Conservation (phyloP, 2,113 vertebrate genomes). For the Solea senegalensis region DNA sequence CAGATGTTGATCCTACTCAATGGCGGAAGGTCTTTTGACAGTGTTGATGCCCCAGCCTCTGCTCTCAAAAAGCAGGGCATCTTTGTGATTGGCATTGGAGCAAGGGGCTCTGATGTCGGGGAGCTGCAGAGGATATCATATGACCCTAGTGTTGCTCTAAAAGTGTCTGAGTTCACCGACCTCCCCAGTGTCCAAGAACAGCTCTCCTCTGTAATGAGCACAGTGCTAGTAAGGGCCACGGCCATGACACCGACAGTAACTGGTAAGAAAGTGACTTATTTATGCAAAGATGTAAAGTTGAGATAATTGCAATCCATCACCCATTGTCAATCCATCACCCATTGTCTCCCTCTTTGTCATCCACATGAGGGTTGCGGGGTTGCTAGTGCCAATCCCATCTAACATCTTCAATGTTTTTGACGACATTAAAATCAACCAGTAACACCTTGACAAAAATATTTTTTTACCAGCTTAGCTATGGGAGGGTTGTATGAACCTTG, state of each 20-base stretch:
- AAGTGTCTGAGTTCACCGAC: slow-evolving; percentile 58
- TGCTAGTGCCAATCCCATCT: too few relatives aligned
- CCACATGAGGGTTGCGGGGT: too few relatives aligned
- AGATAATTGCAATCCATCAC: not conserved
- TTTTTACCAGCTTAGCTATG: too few relatives aligned
- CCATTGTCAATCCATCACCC: not conserved
- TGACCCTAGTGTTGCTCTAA: slow-evolving; percentile 41
- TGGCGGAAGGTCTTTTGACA: slow-evolving; percentile 54
- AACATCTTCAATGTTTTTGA: too few relatives aligned
- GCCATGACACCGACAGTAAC: slow-evolving; percentile 6
- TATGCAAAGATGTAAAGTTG: slow-evolving; percentile 9
- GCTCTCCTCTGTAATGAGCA: slow-evolving; percentile 27
- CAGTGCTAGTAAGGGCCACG: not conserved
- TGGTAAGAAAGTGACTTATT: slow-evolving; percentile 13
- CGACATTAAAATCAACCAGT: too few relatives aligned
- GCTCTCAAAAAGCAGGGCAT: slow-evolving; percentile 52
- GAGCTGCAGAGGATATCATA: slow-evolving; percentile 54
- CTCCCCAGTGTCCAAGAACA: slow-evolving; percentile 48
- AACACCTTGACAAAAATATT: too few relatives aligned
- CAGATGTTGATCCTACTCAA: slow-evolving; percentile 79
- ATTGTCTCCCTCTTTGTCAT: too few relatives aligned
- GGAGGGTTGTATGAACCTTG: not conserved
- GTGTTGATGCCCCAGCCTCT: slow-evolving; percentile 47
- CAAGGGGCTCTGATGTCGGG: slow-evolving; percentile 34
- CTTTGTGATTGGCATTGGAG: slow-evolving; percentile 48